Base-by-base conservation (phyloP, 92 coral and sea anemone genomes). In the Pocillopora grandis region DNA sequence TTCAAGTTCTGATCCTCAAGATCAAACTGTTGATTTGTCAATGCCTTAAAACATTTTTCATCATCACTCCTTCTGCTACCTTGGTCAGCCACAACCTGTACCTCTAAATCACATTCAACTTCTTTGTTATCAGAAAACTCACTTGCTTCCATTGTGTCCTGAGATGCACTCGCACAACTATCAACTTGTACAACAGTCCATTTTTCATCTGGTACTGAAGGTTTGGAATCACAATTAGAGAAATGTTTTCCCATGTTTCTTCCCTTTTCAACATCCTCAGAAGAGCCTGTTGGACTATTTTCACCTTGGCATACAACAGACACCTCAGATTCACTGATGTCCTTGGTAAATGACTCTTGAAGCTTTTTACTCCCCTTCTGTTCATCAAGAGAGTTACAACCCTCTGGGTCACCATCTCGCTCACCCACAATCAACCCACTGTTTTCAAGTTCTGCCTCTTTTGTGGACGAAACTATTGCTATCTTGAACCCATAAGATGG, bases 321-420 rank as follows among this genome's bases (percentile, higher is more conserved):
- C 16, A 3, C 52, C 52, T 79, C 74, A n/a, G 55, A 27, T 12
- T 49, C 68, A 9, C 57, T 57, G 19, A 55, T 65, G 1, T 6
- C 59, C 36, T 27, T 58, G 18, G 12, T 59, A 5, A 52, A 56
- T n/a, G 58, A 58, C 35, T 55, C 65, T 15, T 57, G 31, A 17
- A 31, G 23, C 19, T 58, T 35, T 19, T 58, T 56, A 7, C n/a
- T 20, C 2, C n/a, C 58, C 36, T 81, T 60, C 7, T 58, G 85
- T 9, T 81, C 85, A 42, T 74, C 86, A 33, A 83, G n/a, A 27
- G 65, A 63, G 67, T 48, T 83, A 56, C 73, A 73, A 5, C 86
- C 86, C 55, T 83, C 86, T 61, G 73, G 86, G 12, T n/a, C 73
- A 21, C 78, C 86, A 62, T 83, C 79, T 64, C 86, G 74, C 31